Base-by-base conservation (phyloP, 1,140 invertebrate genomes). In the Drusus annulatus region DNA sequence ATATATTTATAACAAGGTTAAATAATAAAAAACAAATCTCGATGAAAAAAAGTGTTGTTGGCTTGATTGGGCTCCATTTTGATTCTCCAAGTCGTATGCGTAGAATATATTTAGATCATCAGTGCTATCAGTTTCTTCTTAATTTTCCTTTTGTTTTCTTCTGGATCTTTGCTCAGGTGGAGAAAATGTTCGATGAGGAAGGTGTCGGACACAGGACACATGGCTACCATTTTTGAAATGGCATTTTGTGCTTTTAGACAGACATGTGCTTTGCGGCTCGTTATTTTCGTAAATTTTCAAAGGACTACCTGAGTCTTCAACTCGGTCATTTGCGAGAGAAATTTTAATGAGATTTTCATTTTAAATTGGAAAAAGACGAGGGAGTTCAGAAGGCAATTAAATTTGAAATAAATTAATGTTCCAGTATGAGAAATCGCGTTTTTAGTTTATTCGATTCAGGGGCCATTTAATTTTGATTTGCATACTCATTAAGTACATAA, bases 141-240 rank as follows among this genome's bases (percentile, higher is more conserved):
- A 13, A 10, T 13, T 63, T 25, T 63, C 2, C 1, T 45, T 45
- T 63, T 25, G 13, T 45, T 45, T 13, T 45, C 13, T 21, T 56
- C 19, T 56, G 1, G 19, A 21, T 56, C 19, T 6, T 21, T 7
- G 54, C 10, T 56, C 60, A 21, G 60, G 23, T 28, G 23, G 23
- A 63, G 60, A 63, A 63, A 21, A 15, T 63, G 60, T 63, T 3
- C 60, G 23, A 63, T 63, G 60, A 63, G 60, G 13, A 63, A 63
- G 23, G 60, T 23, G 15, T 23, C 60, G n/a, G 23, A 63, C 60
- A 63, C 60, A n/a, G 23, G 60, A 63, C 60, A 63, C 23, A 23
- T 16, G 60, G 60, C 19, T 23, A 63, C 60, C 60, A 63, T 63
- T 63, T 63, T 23, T 0, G 23, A 63, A 63, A 63, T 45, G 36